Conservation (phyloP, 1,140 invertebrate genomes). For the Papilio helenus region DNA sequence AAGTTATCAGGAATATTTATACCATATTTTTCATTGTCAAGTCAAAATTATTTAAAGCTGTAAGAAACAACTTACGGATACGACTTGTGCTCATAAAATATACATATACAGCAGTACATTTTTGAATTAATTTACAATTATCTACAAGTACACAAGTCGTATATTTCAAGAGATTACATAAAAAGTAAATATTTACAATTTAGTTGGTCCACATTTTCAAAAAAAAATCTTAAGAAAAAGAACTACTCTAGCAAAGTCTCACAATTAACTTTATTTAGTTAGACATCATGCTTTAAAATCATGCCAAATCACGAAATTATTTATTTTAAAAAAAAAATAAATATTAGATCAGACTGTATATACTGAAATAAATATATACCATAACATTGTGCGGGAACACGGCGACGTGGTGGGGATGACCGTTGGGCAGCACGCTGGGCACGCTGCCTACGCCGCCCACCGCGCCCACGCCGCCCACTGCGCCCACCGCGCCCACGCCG, state of each 20-base stretch:
- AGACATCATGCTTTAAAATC: slow-evolving; percentile 53
- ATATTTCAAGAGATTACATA: not conserved
- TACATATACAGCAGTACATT: not conserved
- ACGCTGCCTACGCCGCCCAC: slow-evolving; percentile 27
- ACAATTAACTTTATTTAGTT: slow-evolving; percentile 38
- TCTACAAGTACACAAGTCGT: slow-evolving; percentile 22
- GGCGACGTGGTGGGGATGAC: slow-evolving; percentile 62
- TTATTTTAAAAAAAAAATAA: not conserved
- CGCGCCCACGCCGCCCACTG: not conserved
- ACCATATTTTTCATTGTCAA: slow-evolving; percentile 25
- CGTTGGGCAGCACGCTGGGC: slow-evolving; percentile 57
- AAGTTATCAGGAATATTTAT: not conserved
- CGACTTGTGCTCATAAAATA: not conserved
- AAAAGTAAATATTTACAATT: slow-evolving; percentile 3
- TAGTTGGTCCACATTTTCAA: not conserved
- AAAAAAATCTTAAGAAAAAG: not conserved
- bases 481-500: not conserved
- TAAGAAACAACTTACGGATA: not conserved
- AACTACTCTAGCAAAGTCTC: not conserved
- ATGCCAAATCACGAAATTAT: slow-evolving; percentile 40
- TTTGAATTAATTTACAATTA: no score
- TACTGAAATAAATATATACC: slow-evolving; percentile 47
- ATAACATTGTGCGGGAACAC: slow-evolving; percentile 66
- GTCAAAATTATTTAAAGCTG: slow-evolving; percentile 24
- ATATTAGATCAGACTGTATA: slow-evolving; percentile 3